These are phyloP conservation scores for Tenthredo mesomela DNA, from an alignment of 2,888 invertebrate genomes.

Conservation along the genomic window DNA sequence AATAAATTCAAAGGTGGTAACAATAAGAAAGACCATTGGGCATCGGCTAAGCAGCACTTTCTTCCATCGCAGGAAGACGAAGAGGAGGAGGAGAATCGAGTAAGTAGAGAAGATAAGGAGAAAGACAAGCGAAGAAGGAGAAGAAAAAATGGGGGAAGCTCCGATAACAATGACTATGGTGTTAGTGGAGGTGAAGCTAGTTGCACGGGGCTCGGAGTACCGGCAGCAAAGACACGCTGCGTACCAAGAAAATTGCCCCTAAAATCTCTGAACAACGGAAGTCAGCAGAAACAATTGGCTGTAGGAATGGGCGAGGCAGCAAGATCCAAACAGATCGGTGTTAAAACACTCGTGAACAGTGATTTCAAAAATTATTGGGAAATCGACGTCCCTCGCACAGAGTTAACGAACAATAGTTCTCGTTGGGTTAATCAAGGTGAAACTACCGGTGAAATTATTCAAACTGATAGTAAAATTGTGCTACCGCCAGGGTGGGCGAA, in stretches of 20 bases:
- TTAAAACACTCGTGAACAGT: constrained; percentile 64
- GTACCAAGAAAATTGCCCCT: constrained; percentile 73
- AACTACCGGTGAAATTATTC: constrained; percentile 64
- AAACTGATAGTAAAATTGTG: constrained; percentile 63
- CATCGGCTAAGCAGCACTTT: constrained; percentile 74
- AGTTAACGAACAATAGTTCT: constrained; percentile 70
- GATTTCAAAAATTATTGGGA: constrained; percentile 64
- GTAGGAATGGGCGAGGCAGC: constrained; percentile 33
- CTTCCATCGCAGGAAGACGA: constrained; percentile 67
- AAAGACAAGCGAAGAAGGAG: constrained; percentile 55
- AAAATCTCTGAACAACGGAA: constrained; percentile 66
- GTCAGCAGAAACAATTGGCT: constrained; percentile 35
- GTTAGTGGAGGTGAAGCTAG: constrained; percentile 41
- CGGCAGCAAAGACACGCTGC: constrained; percentile 61
- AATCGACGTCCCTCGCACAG: constrained; percentile 48
- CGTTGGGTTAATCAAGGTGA: constrained; percentile 70
- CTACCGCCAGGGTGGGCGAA: constrained; percentile 71
- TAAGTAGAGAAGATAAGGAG: constrained; percentile 50
- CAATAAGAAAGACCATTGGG: constrained; percentile 75
- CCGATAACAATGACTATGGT: constrained; percentile 44
- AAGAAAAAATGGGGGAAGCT: constrained; percentile 63
- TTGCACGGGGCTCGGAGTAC: constrained; percentile 27
- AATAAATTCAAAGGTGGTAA: constrained; percentile 68
- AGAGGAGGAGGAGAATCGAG: constrained; percentile 65
- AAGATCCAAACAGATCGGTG: constrained; percentile 59